These are phyloP conservation scores for Griposia aprilina DNA, from an alignment of 2,888 invertebrate species.

Conservation along the genomic window DNA sequence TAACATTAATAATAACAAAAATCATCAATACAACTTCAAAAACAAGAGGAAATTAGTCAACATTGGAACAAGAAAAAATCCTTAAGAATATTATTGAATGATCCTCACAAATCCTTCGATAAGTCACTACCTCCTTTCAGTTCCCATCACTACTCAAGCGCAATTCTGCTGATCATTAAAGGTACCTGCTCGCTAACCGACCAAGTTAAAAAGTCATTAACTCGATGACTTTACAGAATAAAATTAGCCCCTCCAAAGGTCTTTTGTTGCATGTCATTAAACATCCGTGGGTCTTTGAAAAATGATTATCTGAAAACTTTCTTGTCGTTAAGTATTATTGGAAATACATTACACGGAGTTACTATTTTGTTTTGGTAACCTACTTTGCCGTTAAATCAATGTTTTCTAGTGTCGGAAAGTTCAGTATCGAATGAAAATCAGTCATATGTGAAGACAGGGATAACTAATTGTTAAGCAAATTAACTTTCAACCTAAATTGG, in stretches of 20 bases:
- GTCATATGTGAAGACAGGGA: neutral
- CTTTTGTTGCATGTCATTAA: slow-evolving; percentile 62
- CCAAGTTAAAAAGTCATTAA: slow-evolving; percentile 67
- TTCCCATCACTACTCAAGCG: slow-evolving; percentile 10
- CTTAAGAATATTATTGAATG: neutral
- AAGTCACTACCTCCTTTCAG: neutral
- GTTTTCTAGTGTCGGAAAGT: neutral
- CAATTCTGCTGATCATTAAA: slow-evolving; percentile 41
- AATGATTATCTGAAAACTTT: slow-evolving; percentile 82
- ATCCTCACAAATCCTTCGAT: slow-evolving; percentile 1
- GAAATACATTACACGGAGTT: slow-evolving; percentile 46
- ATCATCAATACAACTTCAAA: too few relatives aligned
- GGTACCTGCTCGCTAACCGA: slow-evolving; percentile 53
- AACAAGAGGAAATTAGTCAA: neutral
- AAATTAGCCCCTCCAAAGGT: slow-evolving; percentile 51
- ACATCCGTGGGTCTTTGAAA: slow-evolving; percentile 71
- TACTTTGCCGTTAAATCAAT: slow-evolving; percentile 17
- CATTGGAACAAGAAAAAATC: neutral
- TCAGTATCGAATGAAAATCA: neutral
- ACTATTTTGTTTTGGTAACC: neutral
- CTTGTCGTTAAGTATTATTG: slow-evolving; percentile 74
- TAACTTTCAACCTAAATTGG: neutral
- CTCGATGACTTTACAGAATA: slow-evolving; percentile 62
- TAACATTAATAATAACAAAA: too few relatives aligned
- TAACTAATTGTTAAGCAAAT: neutral